A percentile compares a stretch with the other conserved stretches of the same genome.
Conservation (phyloP, 2,797 vertebrate species). For the Gorsachius magnificus region DNA sequence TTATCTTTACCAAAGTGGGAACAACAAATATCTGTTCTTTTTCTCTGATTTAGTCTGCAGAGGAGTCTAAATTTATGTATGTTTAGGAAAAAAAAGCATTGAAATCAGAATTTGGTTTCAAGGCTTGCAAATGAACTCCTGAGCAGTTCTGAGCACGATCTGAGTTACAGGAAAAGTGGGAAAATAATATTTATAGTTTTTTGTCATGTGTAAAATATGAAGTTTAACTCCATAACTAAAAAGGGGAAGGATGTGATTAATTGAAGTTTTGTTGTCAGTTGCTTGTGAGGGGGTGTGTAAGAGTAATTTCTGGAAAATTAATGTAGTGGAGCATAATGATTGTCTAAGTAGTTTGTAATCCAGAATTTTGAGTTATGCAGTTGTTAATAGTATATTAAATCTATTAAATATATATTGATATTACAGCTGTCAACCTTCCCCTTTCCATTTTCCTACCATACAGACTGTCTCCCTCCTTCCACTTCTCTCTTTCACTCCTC, state of each 20-base stretch:
- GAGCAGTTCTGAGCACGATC: background rate
- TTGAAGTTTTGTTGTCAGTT: background rate
- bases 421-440: background rate
- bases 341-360: background rate
- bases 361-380: background rate
- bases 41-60: background rate
- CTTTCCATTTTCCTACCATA: background rate
- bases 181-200: background rate
- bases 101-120: background rate
- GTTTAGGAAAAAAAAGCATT: background rate
- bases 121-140: background rate
- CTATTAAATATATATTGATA: background rate
- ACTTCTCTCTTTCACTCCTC: background rate
- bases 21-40: background rate
- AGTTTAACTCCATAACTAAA: background rate
- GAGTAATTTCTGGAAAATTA: background rate
- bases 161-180: background rate
- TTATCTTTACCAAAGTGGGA: background rate
- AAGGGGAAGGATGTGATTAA: background rate
- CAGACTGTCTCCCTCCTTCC: background rate
- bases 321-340: background rate
- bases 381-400: background rate
- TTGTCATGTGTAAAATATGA: background rate
- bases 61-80: background rate
- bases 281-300: background rate